phyloP scores from a whole-genome alignment of 2,888 invertebrate genomes.

The Phyto melanocephala region DNA sequence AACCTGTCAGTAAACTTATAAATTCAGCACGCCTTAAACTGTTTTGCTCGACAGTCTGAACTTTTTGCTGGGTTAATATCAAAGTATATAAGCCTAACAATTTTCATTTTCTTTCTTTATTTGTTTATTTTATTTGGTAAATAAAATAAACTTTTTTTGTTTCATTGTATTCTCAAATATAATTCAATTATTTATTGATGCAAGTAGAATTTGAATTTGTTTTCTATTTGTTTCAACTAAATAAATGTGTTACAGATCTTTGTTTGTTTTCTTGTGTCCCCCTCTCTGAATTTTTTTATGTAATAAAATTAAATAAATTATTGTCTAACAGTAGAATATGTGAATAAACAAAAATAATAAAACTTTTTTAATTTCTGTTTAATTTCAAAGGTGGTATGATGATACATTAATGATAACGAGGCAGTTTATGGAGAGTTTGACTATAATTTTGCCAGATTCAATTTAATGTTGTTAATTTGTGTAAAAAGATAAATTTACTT shows the following conservation, averaged over 20 bases:
- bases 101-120: background rate
- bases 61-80: background rate
- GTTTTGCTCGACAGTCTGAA: background rate
- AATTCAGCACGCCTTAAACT: too few relatives aligned
- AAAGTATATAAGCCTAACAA: background rate
- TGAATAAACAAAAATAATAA: background rate
- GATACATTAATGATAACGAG: background rate
- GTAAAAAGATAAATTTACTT: background rate
- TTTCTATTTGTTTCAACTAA: background rate
- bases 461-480: background rate
- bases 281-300: background rate
- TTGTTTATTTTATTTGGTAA: constrained; percentile 17
- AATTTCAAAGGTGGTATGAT: background rate
- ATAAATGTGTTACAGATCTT: constrained; percentile 8
- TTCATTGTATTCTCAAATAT: constrained; percentile 5
- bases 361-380: background rate
- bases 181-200: constrained; percentile 23
- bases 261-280: background rate
- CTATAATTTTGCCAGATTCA: background rate
- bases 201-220: background rate
- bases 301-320: background rate
- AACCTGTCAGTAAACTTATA: too few relatives aligned
- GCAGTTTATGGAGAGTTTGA: background rate
- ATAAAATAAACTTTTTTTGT: constrained; percentile 11
- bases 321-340: background rate